Conservation (phyloP, 1,140 invertebrate genomes). For the Lepidurus arcticus region DNA sequence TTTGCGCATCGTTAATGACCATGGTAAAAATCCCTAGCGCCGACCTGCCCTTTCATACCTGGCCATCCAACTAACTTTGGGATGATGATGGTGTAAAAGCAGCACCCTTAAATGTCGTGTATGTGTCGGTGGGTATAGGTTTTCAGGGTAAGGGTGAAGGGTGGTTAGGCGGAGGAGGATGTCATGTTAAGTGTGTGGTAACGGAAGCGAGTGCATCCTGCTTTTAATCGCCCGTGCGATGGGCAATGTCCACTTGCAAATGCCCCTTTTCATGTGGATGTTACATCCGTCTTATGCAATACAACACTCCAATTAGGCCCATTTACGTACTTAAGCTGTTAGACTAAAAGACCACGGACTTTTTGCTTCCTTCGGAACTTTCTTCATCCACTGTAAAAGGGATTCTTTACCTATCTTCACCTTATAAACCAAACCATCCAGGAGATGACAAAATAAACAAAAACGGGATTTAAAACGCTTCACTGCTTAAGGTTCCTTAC, state of each 20-base stretch:
- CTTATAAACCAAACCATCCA: too few species aligned
- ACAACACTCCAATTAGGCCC: not conserved
- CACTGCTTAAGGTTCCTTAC: too few species aligned
- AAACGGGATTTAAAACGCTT: too few species aligned
- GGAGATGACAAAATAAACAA: too few species aligned
- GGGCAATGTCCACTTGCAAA: not conserved
- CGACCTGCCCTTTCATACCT: not conserved
- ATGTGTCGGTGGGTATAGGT: not conserved
- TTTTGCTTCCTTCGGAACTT: too few species aligned
- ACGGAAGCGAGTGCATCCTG: slow-evolving; percentile 20
- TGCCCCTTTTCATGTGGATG: not conserved
- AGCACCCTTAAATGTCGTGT: not conserved
- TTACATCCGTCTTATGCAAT: slow-evolving; percentile 19
- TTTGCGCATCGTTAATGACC: too few species aligned
- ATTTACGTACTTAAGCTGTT: not conserved
- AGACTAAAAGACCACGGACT: not conserved
- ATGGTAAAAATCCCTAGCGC: too few species aligned
- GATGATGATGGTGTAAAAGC: not conserved
- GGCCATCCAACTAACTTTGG: not conserved
- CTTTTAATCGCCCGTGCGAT: slow-evolving; percentile 9
- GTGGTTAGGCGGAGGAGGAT: not conserved
- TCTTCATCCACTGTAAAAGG: too few species aligned
- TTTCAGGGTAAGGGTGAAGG: not conserved
- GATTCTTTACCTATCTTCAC: too few species aligned
- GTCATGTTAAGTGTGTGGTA: not conserved